Evolutionary conservation across 2,113 vertebrate genomes (phyloP), one percentile per base, ranked within the genome.

Genomic region (Campylomormyrus numenius): DNA sequence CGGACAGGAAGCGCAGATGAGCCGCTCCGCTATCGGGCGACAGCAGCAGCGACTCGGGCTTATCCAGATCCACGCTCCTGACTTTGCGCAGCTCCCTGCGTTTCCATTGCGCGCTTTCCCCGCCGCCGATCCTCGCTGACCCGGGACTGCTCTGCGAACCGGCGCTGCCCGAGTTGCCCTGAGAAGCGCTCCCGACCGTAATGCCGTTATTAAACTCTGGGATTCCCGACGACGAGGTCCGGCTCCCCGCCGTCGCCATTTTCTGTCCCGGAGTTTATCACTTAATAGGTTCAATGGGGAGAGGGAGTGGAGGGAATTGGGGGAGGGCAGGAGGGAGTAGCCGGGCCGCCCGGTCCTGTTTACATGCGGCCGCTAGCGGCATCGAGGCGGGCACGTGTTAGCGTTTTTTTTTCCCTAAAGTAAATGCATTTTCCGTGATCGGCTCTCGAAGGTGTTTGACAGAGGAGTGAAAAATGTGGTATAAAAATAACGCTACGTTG

Each of bases 191-290:
- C 83, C 52, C 92, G 83, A 89, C 83, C 83, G 91, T 88, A 85
- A 87, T 85, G 89, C 90, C 90, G 91, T 92, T 92, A 88, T 90
- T 92, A 19, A 90, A 90, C 27, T 94, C 93, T 74, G 93, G 91
- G 27, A 96, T 91, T 94, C 94, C 95, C 90, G 93, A 95, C 94
- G 95, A 95, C 94, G 96, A 95, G 93, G 94, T 92, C 95, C 95
- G 95, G 94, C 93, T 95, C 95, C 94, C 96, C 94, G 95, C 95
- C 95, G 96, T 96, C 96, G 97, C 97, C 97, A 97, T 97, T 96
- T 97, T 97, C 96, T 96, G 94, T 95, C 93, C 83, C 94, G 95
- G 96, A 91, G 94, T 95, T 90, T 94, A 94, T 91, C 96, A 96
- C 96, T 95, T 93, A 91, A 91, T 89, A 92, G 93, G 93, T 94